phyloP scores from a whole-genome alignment of 2,797 vertebrate species.

The Sternarchorhynchus goeldii region DNA sequence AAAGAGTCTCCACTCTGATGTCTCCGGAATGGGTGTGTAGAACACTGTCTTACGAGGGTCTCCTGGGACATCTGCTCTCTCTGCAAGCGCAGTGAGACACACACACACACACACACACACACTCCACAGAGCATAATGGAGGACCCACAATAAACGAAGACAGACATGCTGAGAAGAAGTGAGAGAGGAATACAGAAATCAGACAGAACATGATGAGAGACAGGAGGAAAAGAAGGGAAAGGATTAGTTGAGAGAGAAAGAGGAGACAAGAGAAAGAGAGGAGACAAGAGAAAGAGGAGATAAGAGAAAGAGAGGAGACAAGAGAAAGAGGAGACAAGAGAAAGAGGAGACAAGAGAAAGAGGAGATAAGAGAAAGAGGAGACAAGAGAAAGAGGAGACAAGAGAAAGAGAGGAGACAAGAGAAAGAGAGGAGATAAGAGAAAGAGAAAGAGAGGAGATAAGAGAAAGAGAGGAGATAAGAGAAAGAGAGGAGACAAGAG shows the following conservation, averaged over 20 bases:
- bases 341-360: neutral
- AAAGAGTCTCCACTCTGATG: neutral
- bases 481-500: neutral
- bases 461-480: too few relatives aligned
- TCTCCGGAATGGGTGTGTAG: slow-evolving; percentile 1
- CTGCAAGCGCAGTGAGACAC: neutral
- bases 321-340: neutral
- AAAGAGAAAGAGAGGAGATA: neutral
- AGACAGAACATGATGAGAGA: neutral
- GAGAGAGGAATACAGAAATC: neutral
- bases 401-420: neutral
- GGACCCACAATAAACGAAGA: neutral
- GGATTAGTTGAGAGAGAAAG: neutral
- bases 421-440: neutral
- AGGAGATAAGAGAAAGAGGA: too few relatives aligned
- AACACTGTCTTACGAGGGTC: slow-evolving; percentile 15
- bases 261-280: neutral
- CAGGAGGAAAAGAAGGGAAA: neutral
- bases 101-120: neutral
- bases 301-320: too few relatives aligned
- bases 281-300: too few relatives aligned
- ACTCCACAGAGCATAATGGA: neutral
- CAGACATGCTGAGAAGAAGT: neutral
- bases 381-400: neutral
- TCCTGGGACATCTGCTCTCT: slow-evolving; percentile 28